Base-by-base conservation (phyloP, 2,797 vertebrate genomes). In the Bradypodion ventrale region DNA sequence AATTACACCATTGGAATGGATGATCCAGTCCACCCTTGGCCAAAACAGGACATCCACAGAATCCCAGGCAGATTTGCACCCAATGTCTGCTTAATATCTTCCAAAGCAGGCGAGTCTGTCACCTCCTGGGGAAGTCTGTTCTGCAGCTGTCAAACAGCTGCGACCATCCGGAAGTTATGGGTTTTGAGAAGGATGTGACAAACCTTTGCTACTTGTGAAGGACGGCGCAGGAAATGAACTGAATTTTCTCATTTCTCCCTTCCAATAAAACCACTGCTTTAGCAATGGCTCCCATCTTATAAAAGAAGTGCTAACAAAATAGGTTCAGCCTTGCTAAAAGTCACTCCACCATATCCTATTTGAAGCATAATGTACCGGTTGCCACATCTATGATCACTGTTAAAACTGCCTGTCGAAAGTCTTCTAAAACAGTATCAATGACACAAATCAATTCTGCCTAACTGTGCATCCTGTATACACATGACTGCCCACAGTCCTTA, bases 241-340 rank as follows among this genome's bases (percentile, higher is more conserved):
- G 27, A 62, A n/a, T 7, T 7, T 9, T 21, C 40, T 25, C 25
- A 2, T 46, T 78, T n/a, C 62, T 37, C 60, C 60, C 29, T 46
- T 8, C 9, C 19, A 7, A 37, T 6, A 8, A 27, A 27, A 35
- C 21, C 1, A 37, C 52, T n/a, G n/a, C n/a, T n/a, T n/a, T 16
- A 78, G 40, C 40, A n/a, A 32, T 8, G 9, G 15, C 68, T n/a
- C 27, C 81, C 83, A 46, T 4, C n/a, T 19, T 69, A 82, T n/a
- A n/a, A n/a, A 91, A 83, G 85, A 92, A 92, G 80, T 59, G 85
- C 73, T 77, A 89, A 88, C 73, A 27, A 77, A 0, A 74, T n/a
- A 79, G 0, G 72, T 70, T 80, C 78, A 77, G 80, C 21, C 83
- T 70, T 88, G 91, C 91, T 90, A 91, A 92, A 73, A 91, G 87